Conservation (phyloP, 2,888 invertebrate species). For the Cloeon dipterum region DNA sequence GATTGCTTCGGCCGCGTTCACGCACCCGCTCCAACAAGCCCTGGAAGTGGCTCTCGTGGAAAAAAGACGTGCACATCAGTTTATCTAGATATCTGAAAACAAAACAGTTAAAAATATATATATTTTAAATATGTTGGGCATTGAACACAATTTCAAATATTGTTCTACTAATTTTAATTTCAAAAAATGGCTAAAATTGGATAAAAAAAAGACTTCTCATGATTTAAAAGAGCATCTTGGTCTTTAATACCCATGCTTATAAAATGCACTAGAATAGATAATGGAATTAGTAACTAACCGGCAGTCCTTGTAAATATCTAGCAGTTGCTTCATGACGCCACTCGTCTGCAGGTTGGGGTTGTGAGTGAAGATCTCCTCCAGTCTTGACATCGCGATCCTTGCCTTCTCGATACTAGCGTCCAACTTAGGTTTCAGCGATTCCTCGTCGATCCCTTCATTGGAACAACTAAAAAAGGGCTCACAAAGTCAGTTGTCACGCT, state of each 20-base stretch:
- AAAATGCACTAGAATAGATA: too few species aligned
- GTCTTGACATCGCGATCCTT: slow-evolving; percentile 43
- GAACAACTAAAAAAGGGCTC: slow-evolving; percentile 3
- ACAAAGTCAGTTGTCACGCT: not conserved
- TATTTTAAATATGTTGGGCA: not conserved
- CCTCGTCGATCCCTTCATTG: slow-evolving; percentile 12
- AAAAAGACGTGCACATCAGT: slow-evolving; percentile 63
- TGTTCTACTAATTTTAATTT: not conserved
- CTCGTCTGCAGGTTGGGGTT: slow-evolving; percentile 53
- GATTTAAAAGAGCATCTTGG: not conserved
- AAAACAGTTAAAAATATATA: not conserved
- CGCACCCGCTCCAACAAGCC: slow-evolving; percentile 51
- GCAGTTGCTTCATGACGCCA: slow-evolving; percentile 49
- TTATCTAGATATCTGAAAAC: slow-evolving; percentile 47
- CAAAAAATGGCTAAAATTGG: too few species aligned
- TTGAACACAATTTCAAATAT: not conserved
- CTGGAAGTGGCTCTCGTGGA: slow-evolving; percentile 60
- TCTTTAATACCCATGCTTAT: not conserved
- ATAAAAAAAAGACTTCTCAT: too few species aligned
- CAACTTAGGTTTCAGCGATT: slow-evolving; percentile 27
- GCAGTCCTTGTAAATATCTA: slow-evolving; percentile 67
- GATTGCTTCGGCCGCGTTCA: slow-evolving; percentile 40
- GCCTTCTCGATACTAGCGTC: slow-evolving; percentile 57
- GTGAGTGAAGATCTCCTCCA: slow-evolving; percentile 58
- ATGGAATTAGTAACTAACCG: slow-evolving; percentile 16